Base-by-base conservation (phyloP, 2,888 invertebrate genomes). In the Heliconius aoede region DNA sequence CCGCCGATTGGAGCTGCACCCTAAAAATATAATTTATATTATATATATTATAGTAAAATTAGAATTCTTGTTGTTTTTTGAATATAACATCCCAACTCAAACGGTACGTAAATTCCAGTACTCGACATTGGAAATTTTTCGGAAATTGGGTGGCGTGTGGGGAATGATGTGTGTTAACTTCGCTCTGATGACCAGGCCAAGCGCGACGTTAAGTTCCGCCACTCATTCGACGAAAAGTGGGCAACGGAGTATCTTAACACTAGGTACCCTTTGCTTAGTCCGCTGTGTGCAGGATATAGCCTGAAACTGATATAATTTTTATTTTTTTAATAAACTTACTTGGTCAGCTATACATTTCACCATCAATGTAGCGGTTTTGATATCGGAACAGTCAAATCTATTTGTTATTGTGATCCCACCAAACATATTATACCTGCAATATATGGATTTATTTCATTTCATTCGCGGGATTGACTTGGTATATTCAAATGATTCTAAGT, bases 1-100 rank as follows among this genome's bases (percentile, higher is more conserved):
- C 96, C 96, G 55, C 95, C 96, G 2, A 95, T 94, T 1, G 94
- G 94, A 28, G 95, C 80, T 0, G 95, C 91, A 15, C 95, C 95
- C 92, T 96, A 79, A 28, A 55, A 71, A 62, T 11, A 36, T 36
- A 36, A 11, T 36, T 36, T 11, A 36, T 36, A 46, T 40, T n/a
- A 46, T 18, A 18, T 26, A 24, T 11, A 26, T 21, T 26, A 1
- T 40, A 15, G 40, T 40, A 15, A 15, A 40, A 15, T 40, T 40
- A 40, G 40, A 40, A 40, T 13, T 15, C 40, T 15, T 40, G 40
- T 40, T 40, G 13, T 15, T 40, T 15, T 40, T 40, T 40, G 13
- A 15, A 15, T 4, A 40, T 13, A 13, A 40, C 13, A 13, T 15
- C 13, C 40, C 40, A 40, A 40, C 4, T 4, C 15, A 40, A 40